phyloP scores from a whole-genome alignment of 2,113 vertebrate genomes.

The rabbit (Oryctolagus cuniculus) region DNA sequence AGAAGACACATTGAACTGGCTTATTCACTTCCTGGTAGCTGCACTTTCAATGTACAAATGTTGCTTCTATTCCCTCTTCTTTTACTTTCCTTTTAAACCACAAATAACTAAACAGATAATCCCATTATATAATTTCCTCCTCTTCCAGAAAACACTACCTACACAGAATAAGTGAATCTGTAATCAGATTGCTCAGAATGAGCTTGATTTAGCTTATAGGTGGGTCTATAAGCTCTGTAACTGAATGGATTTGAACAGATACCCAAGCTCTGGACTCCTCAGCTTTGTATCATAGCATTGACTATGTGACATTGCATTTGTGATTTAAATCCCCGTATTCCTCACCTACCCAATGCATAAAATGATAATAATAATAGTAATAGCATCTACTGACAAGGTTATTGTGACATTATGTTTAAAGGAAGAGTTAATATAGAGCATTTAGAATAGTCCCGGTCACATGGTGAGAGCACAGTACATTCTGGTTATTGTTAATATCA shows the following conservation, averaged over 20 bases:
- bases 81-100: conserved; percentile 24
- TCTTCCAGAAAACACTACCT: neutral
- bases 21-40: neutral
- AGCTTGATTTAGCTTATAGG: neutral
- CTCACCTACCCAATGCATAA: neutral
- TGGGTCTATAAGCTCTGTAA: neutral
- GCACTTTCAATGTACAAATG: neutral
- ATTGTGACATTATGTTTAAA: neutral
- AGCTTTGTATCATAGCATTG: neutral
- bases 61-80: neutral
- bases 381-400: neutral
- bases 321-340: neutral
- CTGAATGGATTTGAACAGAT: neutral
- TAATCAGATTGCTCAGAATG: neutral
- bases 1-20: neutral
- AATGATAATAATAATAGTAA: neutral
- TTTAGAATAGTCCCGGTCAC: neutral
- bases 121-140: neutral
- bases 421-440: neutral
- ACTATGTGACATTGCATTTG: neutral
- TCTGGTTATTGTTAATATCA: neutral
- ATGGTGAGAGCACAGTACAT: neutral
- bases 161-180: neutral
- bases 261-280: accelerated
- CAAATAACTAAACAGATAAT: neutral